phyloP scores from a whole-genome alignment of 2,888 invertebrate genomes.

The Sphaerophoria taeniata region DNA sequence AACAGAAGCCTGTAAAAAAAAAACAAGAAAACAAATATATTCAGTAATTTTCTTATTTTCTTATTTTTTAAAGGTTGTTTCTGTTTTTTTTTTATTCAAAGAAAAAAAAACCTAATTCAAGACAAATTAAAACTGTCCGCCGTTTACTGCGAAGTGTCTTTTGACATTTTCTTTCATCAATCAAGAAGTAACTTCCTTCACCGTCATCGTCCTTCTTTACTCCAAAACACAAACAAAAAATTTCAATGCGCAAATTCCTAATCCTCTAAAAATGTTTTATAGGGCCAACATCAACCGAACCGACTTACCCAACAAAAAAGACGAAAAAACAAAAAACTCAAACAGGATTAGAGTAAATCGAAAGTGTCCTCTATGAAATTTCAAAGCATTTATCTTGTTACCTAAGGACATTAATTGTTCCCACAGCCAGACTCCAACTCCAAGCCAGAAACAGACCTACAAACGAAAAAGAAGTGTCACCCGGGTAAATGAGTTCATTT shows the following conservation, averaged over 20 bases:
- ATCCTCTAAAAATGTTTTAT: constrained; percentile 41
- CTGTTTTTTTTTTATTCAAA: too few relatives aligned
- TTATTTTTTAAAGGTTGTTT: too few relatives aligned
- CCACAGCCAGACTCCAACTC: too few relatives aligned
- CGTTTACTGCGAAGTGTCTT: constrained; percentile 42
- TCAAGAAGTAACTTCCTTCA: not conserved
- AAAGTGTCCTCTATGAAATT: constrained; percentile 62
- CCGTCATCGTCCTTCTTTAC: too few relatives aligned
- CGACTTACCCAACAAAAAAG: too few relatives aligned
- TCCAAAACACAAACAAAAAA: constrained; percentile 18
- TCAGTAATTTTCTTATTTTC: too few relatives aligned
- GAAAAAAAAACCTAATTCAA: not conserved
- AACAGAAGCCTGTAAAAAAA: too few relatives aligned
- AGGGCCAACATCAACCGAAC: constrained; percentile 2
- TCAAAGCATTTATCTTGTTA: constrained; percentile 67
- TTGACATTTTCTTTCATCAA: constrained; percentile 50
- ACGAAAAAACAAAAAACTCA: not conserved
- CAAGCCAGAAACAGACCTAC: too few relatives aligned
- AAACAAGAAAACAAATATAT: too few relatives aligned
- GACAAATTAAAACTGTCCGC: constrained; percentile 39
- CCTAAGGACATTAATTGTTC: constrained; percentile 69
- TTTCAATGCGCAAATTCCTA: constrained; percentile 61
- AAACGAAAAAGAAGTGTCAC: not conserved
- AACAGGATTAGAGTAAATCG: constrained; percentile 42
- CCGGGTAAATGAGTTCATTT: constrained; percentile 27